These are phyloP conservation scores for Leguminivora glycinivorella DNA, from an alignment of 1,140 invertebrate genomes.

Conservation along the genomic window DNA sequence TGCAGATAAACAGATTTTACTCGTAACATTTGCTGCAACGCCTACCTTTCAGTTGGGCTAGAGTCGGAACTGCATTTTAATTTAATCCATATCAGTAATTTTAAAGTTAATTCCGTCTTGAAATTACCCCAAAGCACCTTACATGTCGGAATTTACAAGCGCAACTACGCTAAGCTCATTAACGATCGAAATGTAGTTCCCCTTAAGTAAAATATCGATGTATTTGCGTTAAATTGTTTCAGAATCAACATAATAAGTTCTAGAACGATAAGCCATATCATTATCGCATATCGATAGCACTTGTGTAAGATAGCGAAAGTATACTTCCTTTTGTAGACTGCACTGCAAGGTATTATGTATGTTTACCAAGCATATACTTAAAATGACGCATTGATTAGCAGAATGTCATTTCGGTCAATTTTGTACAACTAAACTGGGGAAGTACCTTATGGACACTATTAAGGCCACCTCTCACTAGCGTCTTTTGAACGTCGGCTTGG, in stretches of 20 bases:
- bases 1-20: too few species aligned
- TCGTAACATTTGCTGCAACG: too few species aligned
- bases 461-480: too few species aligned
- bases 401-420: background rate
- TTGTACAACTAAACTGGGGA: background rate
- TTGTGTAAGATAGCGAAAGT: constrained; percentile 12
- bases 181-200: background rate
- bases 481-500: too few species aligned
- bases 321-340: constrained; percentile 9
- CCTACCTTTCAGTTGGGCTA: too few species aligned
- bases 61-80: too few species aligned
- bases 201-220: background rate
- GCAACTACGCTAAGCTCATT: too few species aligned
- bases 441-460: background rate
- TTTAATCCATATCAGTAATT: too few species aligned
- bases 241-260: constrained; percentile 8
- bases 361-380: background rate
- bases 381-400: background rate
- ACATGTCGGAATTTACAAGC: too few species aligned
- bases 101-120: too few species aligned
- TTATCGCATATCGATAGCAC: constrained; percentile 21
- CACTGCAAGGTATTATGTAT: constrained; percentile 7
- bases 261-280: constrained; percentile 16
- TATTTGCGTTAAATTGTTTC: background rate
- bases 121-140: too few species aligned